Base-by-base conservation (phyloP, 2,888 invertebrate species). In the Baronia brevicornis region DNA sequence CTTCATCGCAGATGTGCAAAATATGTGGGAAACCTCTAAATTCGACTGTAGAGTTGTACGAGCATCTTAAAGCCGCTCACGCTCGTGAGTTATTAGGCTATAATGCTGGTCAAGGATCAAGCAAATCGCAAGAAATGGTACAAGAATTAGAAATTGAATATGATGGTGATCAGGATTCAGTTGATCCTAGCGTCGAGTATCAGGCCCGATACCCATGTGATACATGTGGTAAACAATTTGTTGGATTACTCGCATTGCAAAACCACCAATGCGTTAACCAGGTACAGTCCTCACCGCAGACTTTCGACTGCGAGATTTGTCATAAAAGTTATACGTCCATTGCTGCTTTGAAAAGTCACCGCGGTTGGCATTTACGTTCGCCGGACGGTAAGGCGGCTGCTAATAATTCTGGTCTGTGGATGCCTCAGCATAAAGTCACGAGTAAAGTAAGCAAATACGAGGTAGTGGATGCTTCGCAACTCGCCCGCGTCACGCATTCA, bases 331-430 rank as follows among this genome's bases (percentile, higher is more conserved):
- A 91, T 52, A 85, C 86, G 2, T 89, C 90, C 10, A 88, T 88
- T 42, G 86, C 87, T 1, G 90, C 90, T 0, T 54, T 91, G 28
- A 88, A 88, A 42, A 89, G 89, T 43, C 91, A 91, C 59, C 78
- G 89, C 26, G 90, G 90, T 5, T 89, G 90, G 80, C 91, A 91
- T 54, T 79, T 88, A 35, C 84, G 89, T 10, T 86, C 88, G 1
- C 87, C 86, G 2, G 80, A 84, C 42, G 79, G 84, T 2, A 85
- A 85, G 54, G 85, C 85, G 17, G 85, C 85, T 8, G 85, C 84
- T 3, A 85, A 84, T 38, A 85, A 85, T 35, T 65, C 70, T 12
- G 85, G 84, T 0, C 64, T 85, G 2, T 85, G 85, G 85, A 85
- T 85, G 85, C 85, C 85, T 2, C 85, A 85, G 43, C 79, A 80